phyloP scores from a whole-genome alignment of 1,140 invertebrate species.

The Trachymyrmex septentrionalis region DNA sequence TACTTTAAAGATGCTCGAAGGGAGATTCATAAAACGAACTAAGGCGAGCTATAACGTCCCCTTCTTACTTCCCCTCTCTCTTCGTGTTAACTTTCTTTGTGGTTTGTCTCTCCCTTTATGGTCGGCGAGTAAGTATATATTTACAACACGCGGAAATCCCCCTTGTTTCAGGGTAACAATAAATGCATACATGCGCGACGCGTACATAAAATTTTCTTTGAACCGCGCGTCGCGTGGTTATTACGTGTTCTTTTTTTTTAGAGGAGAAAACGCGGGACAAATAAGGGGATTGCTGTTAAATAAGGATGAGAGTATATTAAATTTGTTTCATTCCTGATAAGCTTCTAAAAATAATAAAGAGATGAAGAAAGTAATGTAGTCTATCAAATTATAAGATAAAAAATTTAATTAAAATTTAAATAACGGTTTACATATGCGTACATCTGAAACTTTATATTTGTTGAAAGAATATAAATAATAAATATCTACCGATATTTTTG shows the following conservation, averaged over 20 bases:
- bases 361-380: neutral
- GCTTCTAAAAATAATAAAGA: slow-evolving; percentile 2
- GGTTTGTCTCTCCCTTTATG: neutral
- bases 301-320: neutral
- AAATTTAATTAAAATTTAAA: neutral
- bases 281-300: slow-evolving; percentile 21
- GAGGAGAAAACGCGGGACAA: slow-evolving; percentile 7
- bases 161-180: slow-evolving; percentile 59
- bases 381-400: slow-evolving; percentile 7
- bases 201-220: slow-evolving; percentile 41
- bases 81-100: neutral
- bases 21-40: slow-evolving; percentile 51
- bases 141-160: slow-evolving; percentile 36
- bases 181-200: neutral
- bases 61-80: neutral
- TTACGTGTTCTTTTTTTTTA: slow-evolving; percentile 32
- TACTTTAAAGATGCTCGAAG: slow-evolving; percentile 60
- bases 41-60: neutral
- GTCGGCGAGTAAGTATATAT: slow-evolving; percentile 8
- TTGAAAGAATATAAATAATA: neutral
- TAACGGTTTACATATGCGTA: no score
- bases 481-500: neutral
- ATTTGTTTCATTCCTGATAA: neutral
- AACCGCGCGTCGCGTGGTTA: neutral
- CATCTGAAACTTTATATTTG: neutral